Percentiles rank a stretch among this genome's conserved stretches.
Conservation (phyloP, 2,797 vertebrate genomes). For the Harpagifer antarcticus region DNA sequence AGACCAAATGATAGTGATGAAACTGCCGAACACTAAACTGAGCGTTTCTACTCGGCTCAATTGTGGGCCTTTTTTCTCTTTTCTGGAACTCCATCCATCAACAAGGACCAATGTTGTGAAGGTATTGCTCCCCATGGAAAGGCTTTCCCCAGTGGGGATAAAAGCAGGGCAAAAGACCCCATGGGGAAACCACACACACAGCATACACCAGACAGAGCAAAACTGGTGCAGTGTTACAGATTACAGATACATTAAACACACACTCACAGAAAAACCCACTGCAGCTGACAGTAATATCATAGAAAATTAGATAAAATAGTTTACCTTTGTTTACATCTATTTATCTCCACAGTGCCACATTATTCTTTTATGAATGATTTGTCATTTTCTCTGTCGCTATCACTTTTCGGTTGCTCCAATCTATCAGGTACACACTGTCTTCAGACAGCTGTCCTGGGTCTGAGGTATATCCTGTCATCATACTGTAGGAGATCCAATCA, state of each 20-base stretch:
- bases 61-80: slow-evolving; percentile 2
- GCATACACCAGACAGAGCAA: slow-evolving; percentile 13
- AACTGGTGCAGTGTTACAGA: not conserved
- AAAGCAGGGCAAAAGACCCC: slow-evolving; percentile 56
- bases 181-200: slow-evolving; percentile 23
- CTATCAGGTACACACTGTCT: slow-evolving; percentile 47
- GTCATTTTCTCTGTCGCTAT: slow-evolving; percentile 49
- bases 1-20: slow-evolving; percentile 18
- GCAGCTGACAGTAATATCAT: slow-evolving; percentile 3
- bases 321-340: slow-evolving; percentile 38
- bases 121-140: slow-evolving; percentile 41
- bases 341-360: slow-evolving; percentile 28
- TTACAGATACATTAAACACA: not conserved
- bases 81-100: slow-evolving; percentile 60
- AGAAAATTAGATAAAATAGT: slow-evolving; percentile 14
- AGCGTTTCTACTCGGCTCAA: slow-evolving; percentile 3
- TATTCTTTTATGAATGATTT: slow-evolving; percentile 41
- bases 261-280: slow-evolving; percentile 3
- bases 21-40: slow-evolving; percentile 5
- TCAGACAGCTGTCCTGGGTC: slow-evolving; percentile 45
- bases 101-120: slow-evolving; percentile 26
- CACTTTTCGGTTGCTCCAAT: slow-evolving; percentile 42
- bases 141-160: slow-evolving; percentile 45
- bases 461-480: slow-evolving; percentile 56
- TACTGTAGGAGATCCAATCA: slow-evolving; percentile 37